A percentile compares a stretch with the other conserved stretches of the same genome.
phyloP scores from a whole-genome alignment of 2,113 vertebrate species.

The Alligator mississippiensis region DNA sequence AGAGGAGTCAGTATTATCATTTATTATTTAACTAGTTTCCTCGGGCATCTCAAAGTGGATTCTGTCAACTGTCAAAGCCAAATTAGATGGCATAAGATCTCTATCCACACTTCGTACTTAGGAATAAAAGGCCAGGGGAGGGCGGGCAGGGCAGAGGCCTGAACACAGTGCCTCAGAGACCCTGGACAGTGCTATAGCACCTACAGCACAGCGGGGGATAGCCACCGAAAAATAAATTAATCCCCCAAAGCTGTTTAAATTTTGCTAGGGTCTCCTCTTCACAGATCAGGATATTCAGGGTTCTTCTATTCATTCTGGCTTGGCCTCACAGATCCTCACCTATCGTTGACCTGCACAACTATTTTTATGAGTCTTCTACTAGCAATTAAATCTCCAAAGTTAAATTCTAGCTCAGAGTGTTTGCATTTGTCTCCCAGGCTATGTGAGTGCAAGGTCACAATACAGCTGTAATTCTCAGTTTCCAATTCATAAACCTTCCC shows the following conservation, averaged over 20 bases:
- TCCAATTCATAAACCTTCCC: background rate
- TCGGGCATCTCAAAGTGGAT: background rate
- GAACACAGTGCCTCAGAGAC: background rate
- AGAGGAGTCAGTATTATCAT: background rate
- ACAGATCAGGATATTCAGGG: background rate
- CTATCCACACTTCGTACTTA: background rate
- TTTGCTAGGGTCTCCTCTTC: background rate
- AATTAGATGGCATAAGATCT: background rate
- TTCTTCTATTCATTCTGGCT: background rate
- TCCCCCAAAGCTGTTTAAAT: background rate
- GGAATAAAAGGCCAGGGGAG: background rate
- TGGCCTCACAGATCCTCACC: background rate
- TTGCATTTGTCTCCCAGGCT: background rate
- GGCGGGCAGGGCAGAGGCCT: background rate
- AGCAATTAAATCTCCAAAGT: background rate
- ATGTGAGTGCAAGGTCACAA: conserved; percentile 4
- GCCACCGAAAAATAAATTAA: background rate
- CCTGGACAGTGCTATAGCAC: background rate
- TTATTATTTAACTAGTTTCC: background rate
- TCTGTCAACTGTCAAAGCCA: background rate
- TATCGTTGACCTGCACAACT: background rate
- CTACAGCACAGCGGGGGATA: background rate
- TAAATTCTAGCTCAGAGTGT: background rate
- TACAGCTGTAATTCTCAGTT: background rate
- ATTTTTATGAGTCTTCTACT: background rate